Percentiles rank a stretch among this genome's conserved stretches.
These are phyloP conservation scores for Halocynthia aurantium DNA, from an alignment of 23 tunicate genomes.

Conservation along the genomic window DNA sequence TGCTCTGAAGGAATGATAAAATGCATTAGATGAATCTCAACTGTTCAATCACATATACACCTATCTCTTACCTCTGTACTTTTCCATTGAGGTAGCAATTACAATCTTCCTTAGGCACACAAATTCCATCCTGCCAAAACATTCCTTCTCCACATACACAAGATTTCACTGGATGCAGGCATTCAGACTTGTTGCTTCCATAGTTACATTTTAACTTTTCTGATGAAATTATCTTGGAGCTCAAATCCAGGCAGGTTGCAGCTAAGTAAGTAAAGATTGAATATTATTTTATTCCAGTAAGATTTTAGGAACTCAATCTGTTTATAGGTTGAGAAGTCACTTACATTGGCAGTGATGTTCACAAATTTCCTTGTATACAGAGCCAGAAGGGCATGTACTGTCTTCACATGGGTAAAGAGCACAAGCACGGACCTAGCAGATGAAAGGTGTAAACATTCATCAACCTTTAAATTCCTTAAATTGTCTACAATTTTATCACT, in stretches of 20 bases:
- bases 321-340: too few relatives aligned
- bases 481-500: too few relatives aligned
- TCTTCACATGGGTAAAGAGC: not conserved
- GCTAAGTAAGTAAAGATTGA: not conserved
- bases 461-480: too few relatives aligned
- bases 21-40: constrained; percentile 2
- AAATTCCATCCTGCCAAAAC: constrained; percentile 48
- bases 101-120: constrained; percentile 49
- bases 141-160: constrained; percentile 20
- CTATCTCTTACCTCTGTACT: constrained; percentile 21
- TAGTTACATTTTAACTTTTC: not conserved
- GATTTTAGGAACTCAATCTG: too few relatives aligned
- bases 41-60: too few relatives aligned
- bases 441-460: not conserved
- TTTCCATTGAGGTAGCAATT: constrained; percentile 39
- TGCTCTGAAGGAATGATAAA: constrained; percentile 4
- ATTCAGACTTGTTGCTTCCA: not conserved
- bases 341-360: not conserved
- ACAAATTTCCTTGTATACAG: not conserved
- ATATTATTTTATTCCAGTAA: not conserved
- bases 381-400: not conserved
- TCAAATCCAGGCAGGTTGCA: constrained; percentile 21
- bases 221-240: constrained; percentile 1
- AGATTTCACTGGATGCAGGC: constrained; percentile 8
- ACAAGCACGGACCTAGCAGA: not conserved